phyloP scores from a whole-genome alignment of 2,888 invertebrate genomes.

The Lithophane semibrunnea region DNA sequence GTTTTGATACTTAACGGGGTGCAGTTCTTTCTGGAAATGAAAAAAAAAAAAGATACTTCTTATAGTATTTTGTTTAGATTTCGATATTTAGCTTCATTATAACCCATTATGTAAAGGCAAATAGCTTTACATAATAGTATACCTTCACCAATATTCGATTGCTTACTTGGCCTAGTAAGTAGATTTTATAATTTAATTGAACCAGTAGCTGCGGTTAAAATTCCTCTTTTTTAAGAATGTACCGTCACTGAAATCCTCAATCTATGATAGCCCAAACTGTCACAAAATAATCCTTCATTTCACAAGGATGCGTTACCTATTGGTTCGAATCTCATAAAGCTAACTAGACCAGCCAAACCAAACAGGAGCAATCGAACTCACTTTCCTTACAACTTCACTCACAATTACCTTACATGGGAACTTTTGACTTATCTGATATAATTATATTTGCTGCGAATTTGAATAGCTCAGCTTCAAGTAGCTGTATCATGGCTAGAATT shows the following conservation, averaged over 20 bases:
- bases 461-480: constrained; percentile 60
- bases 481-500: constrained; percentile 72
- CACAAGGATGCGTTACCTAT: neutral
- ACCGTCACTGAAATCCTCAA: neutral
- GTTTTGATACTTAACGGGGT: constrained; percentile 51
- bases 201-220: neutral
- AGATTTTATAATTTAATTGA: neutral
- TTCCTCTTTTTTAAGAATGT: neutral
- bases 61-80: neutral
- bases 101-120: neutral
- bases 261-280: neutral
- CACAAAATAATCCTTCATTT: neutral
- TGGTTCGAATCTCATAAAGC: neutral
- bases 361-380: too few species aligned
- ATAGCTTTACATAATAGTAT: too few species aligned
- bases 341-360: neutral
- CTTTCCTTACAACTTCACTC: too few species aligned
- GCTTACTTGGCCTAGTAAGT: neutral
- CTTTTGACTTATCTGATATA: constrained; percentile 46
- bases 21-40: constrained; percentile 13
- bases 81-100: neutral
- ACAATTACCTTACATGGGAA: constrained; percentile 35
- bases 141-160: neutral
- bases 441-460: constrained; percentile 42
- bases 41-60: constrained; percentile 5